Base-by-base conservation (phyloP, 2,113 vertebrate species). In the Cochlearius cochlearius region DNA sequence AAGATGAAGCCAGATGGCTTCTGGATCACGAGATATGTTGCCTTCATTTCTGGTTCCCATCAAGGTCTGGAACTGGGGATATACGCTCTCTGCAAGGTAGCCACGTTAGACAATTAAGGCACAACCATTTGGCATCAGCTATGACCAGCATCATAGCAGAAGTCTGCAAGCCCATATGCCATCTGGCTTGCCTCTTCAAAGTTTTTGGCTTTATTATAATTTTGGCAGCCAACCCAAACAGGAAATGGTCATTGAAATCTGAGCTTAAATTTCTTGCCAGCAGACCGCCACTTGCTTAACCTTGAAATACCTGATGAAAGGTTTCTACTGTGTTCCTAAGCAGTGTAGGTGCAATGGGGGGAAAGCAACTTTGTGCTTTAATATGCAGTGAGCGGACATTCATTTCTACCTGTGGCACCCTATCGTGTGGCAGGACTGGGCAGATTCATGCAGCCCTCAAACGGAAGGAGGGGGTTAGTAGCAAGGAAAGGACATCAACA, bases 1-100 rank as follows among this genome's bases (percentile, higher is more conserved):
- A 82, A 91, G 93, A 47, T 75, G 29, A 68, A 95, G 55, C 47
- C 73, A 85, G 81, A 88, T 90, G 94, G 73, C 43, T 93, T 94
- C 64, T 94, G 41, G 18, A 87, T 87, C 68, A 71, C 68, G 63
- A 93, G 73, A 59, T 14, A 56, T 12, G 66, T 78, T 84, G n/a
- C 55, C 20, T 93, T 92, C 4, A 23, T 83, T 86, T 95, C 83
- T 87, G 60, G 15, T 87, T 93, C 18, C 38, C 47, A 43, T 60
- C 67, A 74, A 76, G 58, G 27, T 66, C 41, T 94, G 87, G 49
- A 80, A 62, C 41, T 58, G 38, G 34, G 25, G 15, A n/a, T 50
- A 50, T 14, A 69, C 2, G 3, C 13, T 81, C 45, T 89, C 87
- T 81, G 90, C 90, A 77, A 91, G 90, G 53, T 77, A 84, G 45